Conservation (phyloP, 2,113 vertebrate species). For the Suricata suricatta region DNA sequence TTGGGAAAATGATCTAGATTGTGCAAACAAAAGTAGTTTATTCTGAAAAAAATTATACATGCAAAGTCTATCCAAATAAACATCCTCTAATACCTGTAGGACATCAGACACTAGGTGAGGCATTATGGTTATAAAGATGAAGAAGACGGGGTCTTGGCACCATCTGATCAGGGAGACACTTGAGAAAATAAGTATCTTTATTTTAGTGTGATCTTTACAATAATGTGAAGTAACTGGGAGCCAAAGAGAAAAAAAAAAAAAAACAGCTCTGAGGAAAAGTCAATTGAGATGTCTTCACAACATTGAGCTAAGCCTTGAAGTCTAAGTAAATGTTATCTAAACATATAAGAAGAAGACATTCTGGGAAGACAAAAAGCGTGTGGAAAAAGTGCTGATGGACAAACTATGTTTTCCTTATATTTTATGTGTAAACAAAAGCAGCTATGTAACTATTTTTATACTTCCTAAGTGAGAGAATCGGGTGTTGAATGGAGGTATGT, state of each 20-base stretch:
- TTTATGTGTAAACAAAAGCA: neutral
- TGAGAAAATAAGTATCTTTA: conserved; percentile 34
- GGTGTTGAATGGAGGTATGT: neutral
- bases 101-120: neutral
- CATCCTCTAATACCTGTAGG: neutral
- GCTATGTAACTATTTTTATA: neutral
- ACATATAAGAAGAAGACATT: neutral
- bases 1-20: neutral
- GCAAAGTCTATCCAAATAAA: neutral
- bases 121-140: neutral
- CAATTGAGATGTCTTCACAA: neutral
- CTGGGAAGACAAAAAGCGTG: neutral
- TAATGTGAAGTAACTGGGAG: neutral
- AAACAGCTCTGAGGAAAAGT: neutral
- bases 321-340: neutral
- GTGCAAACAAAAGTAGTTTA: neutral
- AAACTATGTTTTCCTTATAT: neutral
- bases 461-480: neutral
- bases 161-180: neutral
- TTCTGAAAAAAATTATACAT: neutral
- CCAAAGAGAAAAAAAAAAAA: neutral
- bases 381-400: neutral
- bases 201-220: conserved; percentile 16
- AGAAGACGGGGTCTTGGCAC: neutral
- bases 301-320: neutral